phyloP scores from a whole-genome alignment of 1,140 invertebrate species.

The Pseudomyrmex cubaensis region DNA sequence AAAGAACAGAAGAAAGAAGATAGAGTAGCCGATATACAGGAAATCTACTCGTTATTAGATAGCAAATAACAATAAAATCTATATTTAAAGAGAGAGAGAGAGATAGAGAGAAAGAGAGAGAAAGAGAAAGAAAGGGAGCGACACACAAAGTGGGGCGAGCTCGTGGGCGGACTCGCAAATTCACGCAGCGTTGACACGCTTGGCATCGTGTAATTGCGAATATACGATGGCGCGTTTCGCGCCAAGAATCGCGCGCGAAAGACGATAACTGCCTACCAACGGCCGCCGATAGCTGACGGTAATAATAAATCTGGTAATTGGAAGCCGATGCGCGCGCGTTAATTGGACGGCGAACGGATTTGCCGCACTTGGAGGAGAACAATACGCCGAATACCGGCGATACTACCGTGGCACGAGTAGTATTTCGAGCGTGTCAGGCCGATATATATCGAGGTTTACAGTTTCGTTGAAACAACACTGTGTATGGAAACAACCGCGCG shows the following conservation, averaged over 20 bases:
- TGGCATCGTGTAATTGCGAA: conserved; percentile 42
- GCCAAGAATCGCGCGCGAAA: conserved; percentile 26
- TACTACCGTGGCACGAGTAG: neutral
- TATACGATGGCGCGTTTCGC: conserved; percentile 25
- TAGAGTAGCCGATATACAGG: too few relatives aligned
- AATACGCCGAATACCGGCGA: neutral
- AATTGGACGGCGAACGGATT: conserved; percentile 21
- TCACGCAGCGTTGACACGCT: neutral
- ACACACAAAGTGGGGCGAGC: conserved; percentile 24
- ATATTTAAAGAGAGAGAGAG: too few relatives aligned
- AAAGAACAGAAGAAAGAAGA: too few relatives aligned
- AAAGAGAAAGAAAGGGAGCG: too few relatives aligned
- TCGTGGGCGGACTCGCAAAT: conserved; percentile 10
- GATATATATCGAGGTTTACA: neutral
- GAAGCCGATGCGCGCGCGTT: neutral
- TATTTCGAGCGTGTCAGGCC: neutral
- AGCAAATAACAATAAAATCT: too few relatives aligned
- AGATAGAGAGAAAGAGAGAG: too few relatives aligned
- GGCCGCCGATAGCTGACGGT: conserved; percentile 2
- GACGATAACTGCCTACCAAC: conserved; percentile 1
- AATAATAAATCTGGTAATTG: conserved; percentile 53
- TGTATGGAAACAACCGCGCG: conserved; percentile 31
- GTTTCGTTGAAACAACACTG: conserved; percentile 29
- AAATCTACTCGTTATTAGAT: too few relatives aligned
- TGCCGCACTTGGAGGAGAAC: neutral